Conservation (phyloP, 2,797 vertebrate species). For the Peromyscus eremicus region DNA sequence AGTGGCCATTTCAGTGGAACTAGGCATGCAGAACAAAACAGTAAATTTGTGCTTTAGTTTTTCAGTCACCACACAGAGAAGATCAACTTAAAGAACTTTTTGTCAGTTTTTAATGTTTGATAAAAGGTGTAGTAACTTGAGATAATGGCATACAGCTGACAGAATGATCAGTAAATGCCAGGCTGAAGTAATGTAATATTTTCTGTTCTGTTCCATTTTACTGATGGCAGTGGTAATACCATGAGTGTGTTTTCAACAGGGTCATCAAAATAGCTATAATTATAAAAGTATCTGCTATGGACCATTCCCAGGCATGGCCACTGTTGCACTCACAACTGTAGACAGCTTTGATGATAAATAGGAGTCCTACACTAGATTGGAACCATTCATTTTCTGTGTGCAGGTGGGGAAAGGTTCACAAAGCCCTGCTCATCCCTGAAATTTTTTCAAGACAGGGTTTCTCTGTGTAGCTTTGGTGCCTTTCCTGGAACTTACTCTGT, state of each 20-base stretch:
- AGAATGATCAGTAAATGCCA: constrained; percentile 30
- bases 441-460: no score
- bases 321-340: neutral
- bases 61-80: neutral
- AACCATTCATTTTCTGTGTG: neutral
- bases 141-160: constrained; percentile 32
- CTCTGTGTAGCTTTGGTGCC: no score
- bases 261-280: neutral
- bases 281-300: neutral
- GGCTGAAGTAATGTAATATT: constrained; percentile 27
- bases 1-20: neutral
- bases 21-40: neutral
- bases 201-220: constrained; percentile 45
- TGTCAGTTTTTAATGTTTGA: constrained; percentile 9
- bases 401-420: neutral
- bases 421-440: neutral
- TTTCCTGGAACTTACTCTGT: no score
- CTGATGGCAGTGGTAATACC: neutral
- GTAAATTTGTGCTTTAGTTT: constrained; percentile 20
- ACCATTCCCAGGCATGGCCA: neutral
- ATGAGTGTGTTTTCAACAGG: neutral
- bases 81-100: constrained; percentile 16
- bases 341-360: neutral
- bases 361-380: neutral
- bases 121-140: constrained; percentile 44